Base-by-base conservation (phyloP, 1,140 invertebrate species). In the Papilio glaucus region DNA sequence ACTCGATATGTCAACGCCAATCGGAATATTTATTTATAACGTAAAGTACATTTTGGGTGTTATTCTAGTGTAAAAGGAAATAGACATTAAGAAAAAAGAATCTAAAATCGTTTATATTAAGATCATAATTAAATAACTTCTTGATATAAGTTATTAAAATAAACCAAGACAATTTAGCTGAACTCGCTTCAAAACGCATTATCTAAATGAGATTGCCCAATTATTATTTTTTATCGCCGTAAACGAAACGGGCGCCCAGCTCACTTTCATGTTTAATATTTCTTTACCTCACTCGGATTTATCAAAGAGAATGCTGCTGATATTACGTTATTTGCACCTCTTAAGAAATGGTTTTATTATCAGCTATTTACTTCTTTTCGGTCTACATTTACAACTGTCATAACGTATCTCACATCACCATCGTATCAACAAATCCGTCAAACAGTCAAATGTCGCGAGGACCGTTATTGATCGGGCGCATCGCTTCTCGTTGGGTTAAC, bases 141-240 rank as follows among this genome's bases (percentile, higher is more conserved):
- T 37, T n/a, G n/a, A 61, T 21, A 13, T 39, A 39, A 63, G 10
- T 63, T 39, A 63, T 18, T 15, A 18, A 63, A 61, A 38, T 6
- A 63, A 63, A 63, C 15, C 61, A 37, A 39, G 8, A 63, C 33
- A 63, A 63, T 63, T 63, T 63, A 63, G 26, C 29, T 33, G 13
- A 37, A 37, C 60, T 29, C 26, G 29, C 29, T 62, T 62, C 29
- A 12, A 62, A 62, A 62, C 60, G 29, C 60, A 15, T 62, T 62
- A 37, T 62, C 60, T 33, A 33, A 62, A 62, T 60, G 21, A 62
- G 24, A 62, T 33, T 37, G 60, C 13, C 5, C 60, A 37, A 62
- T 62, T 37, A 62, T n/a, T 15, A 6, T 62, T 61, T 13, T 62
- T 37, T 37, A 62, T 15, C 8, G 33, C 61, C 5, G 61, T 37